Percentiles rank a stretch among this genome's conserved stretches.
phyloP scores from a whole-genome alignment of 1,140 invertebrate genomes.

The Lepidotrigona ventralis region DNA sequence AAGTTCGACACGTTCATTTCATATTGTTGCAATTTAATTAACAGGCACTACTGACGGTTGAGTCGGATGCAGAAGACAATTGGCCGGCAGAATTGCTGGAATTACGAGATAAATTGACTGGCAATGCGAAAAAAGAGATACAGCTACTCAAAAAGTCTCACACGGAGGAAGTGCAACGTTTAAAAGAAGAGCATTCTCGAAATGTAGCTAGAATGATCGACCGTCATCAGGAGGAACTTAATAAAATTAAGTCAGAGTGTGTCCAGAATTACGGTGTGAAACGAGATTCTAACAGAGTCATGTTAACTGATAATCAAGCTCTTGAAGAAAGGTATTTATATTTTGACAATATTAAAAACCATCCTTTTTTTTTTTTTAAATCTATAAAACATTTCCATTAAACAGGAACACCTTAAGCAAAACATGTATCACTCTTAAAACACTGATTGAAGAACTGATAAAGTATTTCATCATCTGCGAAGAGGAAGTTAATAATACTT shows the following conservation, averaged over 20 bases:
- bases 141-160: constrained; percentile 74
- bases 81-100: constrained; percentile 86
- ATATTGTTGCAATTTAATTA: constrained; percentile 5
- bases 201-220: constrained; percentile 72
- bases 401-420: constrained; percentile 83
- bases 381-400: constrained; percentile 44
- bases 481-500: constrained; percentile 87
- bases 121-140: constrained; percentile 81
- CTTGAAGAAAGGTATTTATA: constrained; percentile 66
- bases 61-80: constrained; percentile 82
- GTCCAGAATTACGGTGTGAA: constrained; percentile 2
- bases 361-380: constrained; percentile 32
- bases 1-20: neutral
- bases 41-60: constrained; percentile 84
- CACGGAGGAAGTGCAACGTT: constrained; percentile 75
- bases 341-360: constrained; percentile 5
- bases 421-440: constrained; percentile 81
- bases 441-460: constrained; percentile 84
- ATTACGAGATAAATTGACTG: constrained; percentile 85
- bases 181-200: constrained; percentile 82
- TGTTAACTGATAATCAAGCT: constrained; percentile 11
- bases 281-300: constrained; percentile 41
- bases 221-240: constrained; percentile 69
- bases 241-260: constrained; percentile 49
- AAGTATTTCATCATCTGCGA: constrained; percentile 87